These are phyloP conservation scores for Aleadryas rufinucha DNA, from an alignment of 2,113 vertebrate species.

Conservation along the genomic window DNA sequence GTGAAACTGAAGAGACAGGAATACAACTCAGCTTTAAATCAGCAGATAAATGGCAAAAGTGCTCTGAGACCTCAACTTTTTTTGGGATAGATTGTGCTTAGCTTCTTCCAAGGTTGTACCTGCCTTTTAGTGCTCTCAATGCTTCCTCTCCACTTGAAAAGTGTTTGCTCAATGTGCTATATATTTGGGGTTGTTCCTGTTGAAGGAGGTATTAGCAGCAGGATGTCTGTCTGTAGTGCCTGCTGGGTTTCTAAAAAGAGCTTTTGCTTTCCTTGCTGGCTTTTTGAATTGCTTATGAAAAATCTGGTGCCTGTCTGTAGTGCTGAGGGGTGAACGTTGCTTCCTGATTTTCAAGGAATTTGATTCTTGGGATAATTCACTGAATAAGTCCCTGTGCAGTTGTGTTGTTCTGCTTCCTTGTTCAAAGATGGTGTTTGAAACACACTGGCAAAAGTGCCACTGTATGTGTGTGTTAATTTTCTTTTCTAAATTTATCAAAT, in stretches of 20 bases:
- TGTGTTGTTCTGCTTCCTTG: neutral
- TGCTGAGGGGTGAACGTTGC: neutral
- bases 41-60: neutral
- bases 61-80: neutral
- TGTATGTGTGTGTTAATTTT: neutral
- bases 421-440: neutral
- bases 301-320: neutral
- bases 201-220: neutral
- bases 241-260: neutral
- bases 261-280: neutral
- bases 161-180: neutral
- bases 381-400: neutral
- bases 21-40: neutral
- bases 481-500: neutral
- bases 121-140: neutral
- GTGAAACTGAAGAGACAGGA: neutral
- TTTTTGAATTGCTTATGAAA: neutral
- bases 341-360: neutral
- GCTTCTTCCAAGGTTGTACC: neutral
- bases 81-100: neutral
- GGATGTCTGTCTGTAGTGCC: neutral
- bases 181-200: neutral
- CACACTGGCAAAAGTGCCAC: neutral
- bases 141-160: neutral
- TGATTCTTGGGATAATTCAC: neutral